Base-by-base conservation (phyloP, 2,888 invertebrate species). In the Laothoe populi region DNA sequence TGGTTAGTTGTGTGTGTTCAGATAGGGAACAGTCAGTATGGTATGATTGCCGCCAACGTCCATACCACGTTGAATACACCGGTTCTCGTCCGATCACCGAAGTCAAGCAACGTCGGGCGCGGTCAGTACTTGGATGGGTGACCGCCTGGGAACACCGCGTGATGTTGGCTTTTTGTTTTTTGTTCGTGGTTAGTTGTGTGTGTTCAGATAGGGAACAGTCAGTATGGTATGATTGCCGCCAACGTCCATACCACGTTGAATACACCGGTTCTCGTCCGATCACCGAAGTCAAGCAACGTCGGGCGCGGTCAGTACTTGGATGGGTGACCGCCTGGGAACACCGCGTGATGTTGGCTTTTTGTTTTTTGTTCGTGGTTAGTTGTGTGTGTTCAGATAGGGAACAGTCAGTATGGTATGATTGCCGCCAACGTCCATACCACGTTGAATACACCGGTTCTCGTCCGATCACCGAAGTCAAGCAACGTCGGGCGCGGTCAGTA, bases 41-140 rank as follows among this genome's bases (percentile, higher is more conserved):
- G n/a, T n/a, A n/a, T n/a, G n/a, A n/a, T n/a, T n/a, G n/a, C n/a
- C n/a, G 81, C 81, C 83, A 85, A 84, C 82, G 82, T 81, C 79
- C 84, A 85, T 83, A 83, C 82, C 78, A 83, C 76, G 82, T 82
- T 86, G 86, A 87, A 87, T 67, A 83, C 85, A 87, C 87, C 87
- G 87, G 88, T 88, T 88, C 88, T 89, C 89, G 87, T 90, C 88
- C 88, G 89, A 90, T 90, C 89, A 90, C 90, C 88, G 88, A 88
- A 88, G 88, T 88, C 87, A 90, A 88, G 87, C 87, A 88, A 86
- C 87, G 82, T 88, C 85, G 88, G 89, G 88, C 88, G 88, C 77
- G 84, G 84, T 89, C 85, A 89, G 88, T 90, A 90, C 89, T 88
- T 90, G 87, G 88, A 88, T 90, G 89, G 88, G 88, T 88, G 88